Evolutionary conservation across 2,797 vertebrate genomes (phyloP).

Genomic region (Synaphobranchus kaupii): DNA sequence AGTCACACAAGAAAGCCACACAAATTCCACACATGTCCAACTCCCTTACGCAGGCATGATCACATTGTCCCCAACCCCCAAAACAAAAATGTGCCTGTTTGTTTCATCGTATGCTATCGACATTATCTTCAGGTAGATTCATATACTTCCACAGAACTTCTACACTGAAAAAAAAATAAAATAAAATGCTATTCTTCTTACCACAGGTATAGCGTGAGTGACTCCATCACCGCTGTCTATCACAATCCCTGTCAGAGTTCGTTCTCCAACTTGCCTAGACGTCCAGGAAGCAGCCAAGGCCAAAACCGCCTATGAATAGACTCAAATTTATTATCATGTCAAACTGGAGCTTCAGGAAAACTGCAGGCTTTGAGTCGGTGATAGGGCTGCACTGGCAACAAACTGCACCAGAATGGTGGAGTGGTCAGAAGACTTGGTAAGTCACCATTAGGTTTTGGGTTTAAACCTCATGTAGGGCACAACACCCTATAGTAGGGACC

Average conservation of each 20-base stretch:
- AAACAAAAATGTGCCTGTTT: neutral
- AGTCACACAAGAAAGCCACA: neutral
- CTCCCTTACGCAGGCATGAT: neutral
- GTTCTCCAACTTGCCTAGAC: conserved; percentile 90
- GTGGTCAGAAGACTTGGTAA: neutral
- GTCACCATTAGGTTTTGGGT: neutral
- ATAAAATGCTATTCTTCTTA: neutral
- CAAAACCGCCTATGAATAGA: conserved; percentile 77
- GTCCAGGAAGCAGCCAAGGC: conserved; percentile 98
- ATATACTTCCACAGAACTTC: neutral
- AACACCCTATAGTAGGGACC: neutral
- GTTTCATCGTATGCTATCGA: neutral
- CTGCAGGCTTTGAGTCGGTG: neutral
- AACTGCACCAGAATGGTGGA: neutral
- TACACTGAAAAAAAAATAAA: neutral
- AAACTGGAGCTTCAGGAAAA: neutral
- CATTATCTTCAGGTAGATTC: neutral
- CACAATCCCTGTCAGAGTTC: conserved; percentile 91
- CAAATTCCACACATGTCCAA: neutral
- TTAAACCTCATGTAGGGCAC: neutral
- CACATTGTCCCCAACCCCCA: neutral
- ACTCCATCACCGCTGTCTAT: conserved; percentile 98
- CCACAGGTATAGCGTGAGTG: conserved; percentile 77
- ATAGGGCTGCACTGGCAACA: neutral
- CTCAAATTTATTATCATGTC: conserved; percentile 75